A percentile compares a stretch with the other conserved stretches of the same genome.
These are phyloP conservation scores for Subanguina moxae DNA, from an alignment of 1,140 invertebrate species.

Conservation along the genomic window DNA sequence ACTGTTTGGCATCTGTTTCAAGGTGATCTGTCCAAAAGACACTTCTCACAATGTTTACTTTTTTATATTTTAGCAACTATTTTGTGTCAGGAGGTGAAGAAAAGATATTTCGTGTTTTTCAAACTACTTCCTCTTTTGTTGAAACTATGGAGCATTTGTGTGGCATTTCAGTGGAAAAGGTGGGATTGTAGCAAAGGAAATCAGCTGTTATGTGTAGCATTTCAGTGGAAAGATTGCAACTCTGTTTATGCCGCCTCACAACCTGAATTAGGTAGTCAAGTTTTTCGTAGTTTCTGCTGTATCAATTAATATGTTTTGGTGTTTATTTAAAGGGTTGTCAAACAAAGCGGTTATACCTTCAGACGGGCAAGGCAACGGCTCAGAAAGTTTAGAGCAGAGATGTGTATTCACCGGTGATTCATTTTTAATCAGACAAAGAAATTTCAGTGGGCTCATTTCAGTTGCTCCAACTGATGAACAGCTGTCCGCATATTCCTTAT, in stretches of 20 bases:
- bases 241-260: slow-evolving; percentile 2
- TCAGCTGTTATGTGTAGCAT: no score
- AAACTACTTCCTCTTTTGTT: neutral
- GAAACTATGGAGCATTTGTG: neutral
- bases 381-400: no score
- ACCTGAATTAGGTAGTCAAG: slow-evolving; percentile 2
- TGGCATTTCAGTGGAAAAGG: neutral
- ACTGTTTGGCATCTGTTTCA: slow-evolving; percentile 7
- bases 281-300: no score
- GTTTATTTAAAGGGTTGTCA: no score
- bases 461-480: slow-evolving; percentile 1
- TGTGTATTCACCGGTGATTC: no score
- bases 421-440: no score
- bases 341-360: no score
- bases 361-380: no score
- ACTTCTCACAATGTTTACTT: neutral
- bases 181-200: neutral
- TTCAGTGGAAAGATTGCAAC: neutral
- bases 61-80: neutral
- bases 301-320: no score
- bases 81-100: slow-evolving; percentile 10
- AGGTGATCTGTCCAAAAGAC: neutral
- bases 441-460: neutral
- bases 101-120: slow-evolving; percentile 14
- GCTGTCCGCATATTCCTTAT: neutral